These are phyloP conservation scores for Trichonephila inaurata DNA, from an alignment of 1,140 invertebrate genomes.

Conservation along the genomic window DNA sequence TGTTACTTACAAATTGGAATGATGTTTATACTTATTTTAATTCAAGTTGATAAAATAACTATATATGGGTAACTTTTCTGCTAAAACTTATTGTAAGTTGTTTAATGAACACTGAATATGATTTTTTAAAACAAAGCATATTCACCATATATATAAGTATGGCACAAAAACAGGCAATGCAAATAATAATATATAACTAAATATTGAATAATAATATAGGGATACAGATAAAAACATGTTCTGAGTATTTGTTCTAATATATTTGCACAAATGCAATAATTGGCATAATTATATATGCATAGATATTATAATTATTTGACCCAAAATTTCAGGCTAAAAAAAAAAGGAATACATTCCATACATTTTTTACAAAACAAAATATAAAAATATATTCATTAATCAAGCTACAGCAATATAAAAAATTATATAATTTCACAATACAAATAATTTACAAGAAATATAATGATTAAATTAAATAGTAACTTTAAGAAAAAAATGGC, in stretches of 20 bases:
- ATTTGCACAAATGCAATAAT: background rate
- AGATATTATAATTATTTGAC: background rate
- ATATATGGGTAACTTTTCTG: background rate
- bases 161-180: no score
- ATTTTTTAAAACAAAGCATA: background rate
- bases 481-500: background rate
- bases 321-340: background rate
- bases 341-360: background rate
- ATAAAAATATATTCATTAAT: background rate
- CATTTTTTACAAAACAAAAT: background rate
- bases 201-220: background rate
- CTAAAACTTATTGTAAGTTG: background rate
- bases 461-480: no score
- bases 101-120: background rate
- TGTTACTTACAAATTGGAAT: no score
- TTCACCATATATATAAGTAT: no score
- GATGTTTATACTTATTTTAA: no score
- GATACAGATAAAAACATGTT: background rate
- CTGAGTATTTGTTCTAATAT: conserved; percentile 18
- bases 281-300: background rate
- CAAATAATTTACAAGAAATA: no score
- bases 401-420: no score
- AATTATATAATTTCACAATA: no score
- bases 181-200: background rate
- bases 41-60: no score